These are phyloP conservation scores for Cordilura impudica DNA, from an alignment of 2,888 invertebrate species.

Conservation along the genomic window DNA sequence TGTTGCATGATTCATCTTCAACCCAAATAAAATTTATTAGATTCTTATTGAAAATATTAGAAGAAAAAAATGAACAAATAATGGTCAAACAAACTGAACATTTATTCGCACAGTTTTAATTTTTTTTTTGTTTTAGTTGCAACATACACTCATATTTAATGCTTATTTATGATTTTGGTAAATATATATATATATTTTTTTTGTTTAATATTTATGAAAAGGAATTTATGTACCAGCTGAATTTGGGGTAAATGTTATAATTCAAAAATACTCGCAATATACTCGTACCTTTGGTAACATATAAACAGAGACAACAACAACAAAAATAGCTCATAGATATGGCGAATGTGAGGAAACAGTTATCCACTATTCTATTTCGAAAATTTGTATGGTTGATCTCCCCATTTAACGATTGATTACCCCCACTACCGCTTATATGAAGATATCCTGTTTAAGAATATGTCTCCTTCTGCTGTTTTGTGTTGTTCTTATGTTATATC, in stretches of 20 bases:
- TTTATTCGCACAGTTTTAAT: background rate
- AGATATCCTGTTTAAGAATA: constrained; percentile 51
- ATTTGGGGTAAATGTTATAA: constrained; percentile 34
- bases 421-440: constrained; percentile 3
- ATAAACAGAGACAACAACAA: background rate
- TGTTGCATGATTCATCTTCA: too few species aligned
- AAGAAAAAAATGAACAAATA: background rate
- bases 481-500: constrained; percentile 32
- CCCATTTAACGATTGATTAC: background rate
- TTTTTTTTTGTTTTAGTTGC: background rate
- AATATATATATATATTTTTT: constrained; percentile 37
- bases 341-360: background rate
- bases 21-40: too few species aligned
- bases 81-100: background rate
- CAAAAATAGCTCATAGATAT: background rate
- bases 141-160: constrained; percentile 12
- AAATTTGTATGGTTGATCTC: background rate
- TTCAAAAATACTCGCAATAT: constrained; percentile 17
- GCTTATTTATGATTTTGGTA: constrained; percentile 33
- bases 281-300: constrained; percentile 1
- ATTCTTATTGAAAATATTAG: too few species aligned
- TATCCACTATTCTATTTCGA: background rate
- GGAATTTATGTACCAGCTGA: constrained; percentile 9
- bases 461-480: constrained; percentile 15
- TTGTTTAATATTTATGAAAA: too few species aligned